These are phyloP conservation scores for Strigamia crassipes DNA, from an alignment of 2,888 invertebrate genomes.

Conservation along the genomic window DNA sequence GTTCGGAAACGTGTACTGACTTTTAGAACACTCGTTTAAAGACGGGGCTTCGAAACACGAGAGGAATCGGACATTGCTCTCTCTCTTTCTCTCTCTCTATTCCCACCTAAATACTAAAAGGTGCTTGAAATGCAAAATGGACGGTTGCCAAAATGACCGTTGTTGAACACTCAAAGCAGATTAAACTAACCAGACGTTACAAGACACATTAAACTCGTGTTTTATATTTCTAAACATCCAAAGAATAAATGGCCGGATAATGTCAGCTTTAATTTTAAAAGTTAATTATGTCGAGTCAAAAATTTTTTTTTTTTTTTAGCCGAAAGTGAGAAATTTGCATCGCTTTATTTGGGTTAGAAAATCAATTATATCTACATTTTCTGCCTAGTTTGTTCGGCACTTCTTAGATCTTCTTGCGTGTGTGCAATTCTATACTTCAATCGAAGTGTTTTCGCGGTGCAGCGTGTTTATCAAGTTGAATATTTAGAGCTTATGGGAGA, in stretches of 20 bases:
- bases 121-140: slow-evolving; percentile 10
- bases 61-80: neutral
- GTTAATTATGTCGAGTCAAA: neutral
- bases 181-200: neutral
- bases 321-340: no score
- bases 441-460: no score
- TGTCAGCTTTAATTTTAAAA: neutral
- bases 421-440: no score
- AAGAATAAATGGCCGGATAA: neutral
- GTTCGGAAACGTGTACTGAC: neutral
- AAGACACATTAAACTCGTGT: neutral
- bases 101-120: neutral
- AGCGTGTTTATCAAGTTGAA: no score
- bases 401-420: no score
- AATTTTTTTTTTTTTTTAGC: no score
- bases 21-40: no score
- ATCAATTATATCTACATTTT: no score
- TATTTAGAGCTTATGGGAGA: no score
- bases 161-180: slow-evolving; percentile 26
- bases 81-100: no score
- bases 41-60: neutral
- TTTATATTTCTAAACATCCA: neutral
- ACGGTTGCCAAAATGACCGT: slow-evolving; percentile 13
- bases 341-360: no score
- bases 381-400: no score